Evolutionary conservation across 2,888 invertebrate species (phyloP).

Genomic region (Gerris lacustris): DNA sequence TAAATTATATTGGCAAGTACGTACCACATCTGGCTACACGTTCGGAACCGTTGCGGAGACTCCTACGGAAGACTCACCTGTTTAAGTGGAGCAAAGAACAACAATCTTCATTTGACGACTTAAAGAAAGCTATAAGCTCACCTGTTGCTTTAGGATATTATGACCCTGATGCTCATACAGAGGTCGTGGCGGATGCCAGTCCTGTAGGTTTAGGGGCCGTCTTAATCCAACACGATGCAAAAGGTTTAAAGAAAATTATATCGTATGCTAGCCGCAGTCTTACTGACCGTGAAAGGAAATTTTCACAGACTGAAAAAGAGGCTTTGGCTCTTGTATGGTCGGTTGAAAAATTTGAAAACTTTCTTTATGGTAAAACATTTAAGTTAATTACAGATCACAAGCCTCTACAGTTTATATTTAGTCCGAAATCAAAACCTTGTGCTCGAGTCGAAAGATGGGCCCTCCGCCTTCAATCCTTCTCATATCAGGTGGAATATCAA

Average conservation of each 20-base stretch:
- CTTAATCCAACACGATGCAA: neutral
- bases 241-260: neutral
- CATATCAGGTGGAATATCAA: constrained; percentile 30
- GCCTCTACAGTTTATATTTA: constrained; percentile 33
- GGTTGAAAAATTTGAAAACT: constrained; percentile 36
- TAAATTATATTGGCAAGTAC: constrained; percentile 5
- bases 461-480: constrained; percentile 31
- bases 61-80: too few relatives aligned
- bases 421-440: constrained; percentile 31
- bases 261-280: constrained; percentile 27
- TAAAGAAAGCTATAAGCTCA: neutral
- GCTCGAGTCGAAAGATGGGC: constrained; percentile 35
- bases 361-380: constrained; percentile 37
- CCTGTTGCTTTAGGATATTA: neutral
- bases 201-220: constrained; percentile 7
- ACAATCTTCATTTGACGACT: neutral
- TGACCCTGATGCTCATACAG: neutral
- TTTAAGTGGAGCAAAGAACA: too few relatives aligned
- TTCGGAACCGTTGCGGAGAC: neutral
- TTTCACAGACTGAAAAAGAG: constrained; percentile 35
- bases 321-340: constrained; percentile 37
- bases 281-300: constrained; percentile 34
- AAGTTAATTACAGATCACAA: constrained; percentile 33
- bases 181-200: constrained; percentile 8
- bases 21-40: neutral